These are phyloP conservation scores for Spilogale gracilis DNA, from an alignment of 2,113 vertebrate species.

Conservation along the genomic window DNA sequence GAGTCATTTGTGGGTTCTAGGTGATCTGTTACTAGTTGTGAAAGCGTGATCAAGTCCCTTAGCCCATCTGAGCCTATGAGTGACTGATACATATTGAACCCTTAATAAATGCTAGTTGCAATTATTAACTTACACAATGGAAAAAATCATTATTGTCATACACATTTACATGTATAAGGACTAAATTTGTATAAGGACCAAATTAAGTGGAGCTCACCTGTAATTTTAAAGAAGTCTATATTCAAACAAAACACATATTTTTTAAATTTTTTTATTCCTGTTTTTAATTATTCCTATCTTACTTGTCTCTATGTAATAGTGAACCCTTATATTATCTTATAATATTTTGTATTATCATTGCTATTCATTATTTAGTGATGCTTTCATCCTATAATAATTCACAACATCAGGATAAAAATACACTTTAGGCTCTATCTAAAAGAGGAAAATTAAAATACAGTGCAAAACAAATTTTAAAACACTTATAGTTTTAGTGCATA, in stretches of 20 bases:
- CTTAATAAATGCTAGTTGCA: background rate
- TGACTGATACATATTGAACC: background rate
- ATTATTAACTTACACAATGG: background rate
- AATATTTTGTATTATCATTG: background rate
- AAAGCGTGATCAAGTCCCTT: background rate
- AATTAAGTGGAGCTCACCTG: background rate
- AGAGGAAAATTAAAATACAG: background rate
- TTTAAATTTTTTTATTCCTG: background rate
- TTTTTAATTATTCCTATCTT: background rate
- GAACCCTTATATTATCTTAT: background rate
- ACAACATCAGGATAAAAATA: background rate
- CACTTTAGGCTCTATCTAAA: background rate
- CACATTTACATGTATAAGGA: background rate
- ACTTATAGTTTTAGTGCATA: background rate
- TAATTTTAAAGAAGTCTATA: background rate
- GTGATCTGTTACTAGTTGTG: background rate
- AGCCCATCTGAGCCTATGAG: background rate
- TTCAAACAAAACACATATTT: background rate
- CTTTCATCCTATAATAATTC: background rate
- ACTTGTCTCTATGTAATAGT: background rate
- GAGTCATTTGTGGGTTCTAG: background rate
- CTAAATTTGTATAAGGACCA: background rate
- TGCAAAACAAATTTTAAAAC: slow-evolving; percentile 9
- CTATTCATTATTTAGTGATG: background rate
- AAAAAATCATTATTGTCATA: background rate